Evolutionary conservation across 2,797 vertebrate species (phyloP).

Genomic region (Enoplosus armatus): DNA sequence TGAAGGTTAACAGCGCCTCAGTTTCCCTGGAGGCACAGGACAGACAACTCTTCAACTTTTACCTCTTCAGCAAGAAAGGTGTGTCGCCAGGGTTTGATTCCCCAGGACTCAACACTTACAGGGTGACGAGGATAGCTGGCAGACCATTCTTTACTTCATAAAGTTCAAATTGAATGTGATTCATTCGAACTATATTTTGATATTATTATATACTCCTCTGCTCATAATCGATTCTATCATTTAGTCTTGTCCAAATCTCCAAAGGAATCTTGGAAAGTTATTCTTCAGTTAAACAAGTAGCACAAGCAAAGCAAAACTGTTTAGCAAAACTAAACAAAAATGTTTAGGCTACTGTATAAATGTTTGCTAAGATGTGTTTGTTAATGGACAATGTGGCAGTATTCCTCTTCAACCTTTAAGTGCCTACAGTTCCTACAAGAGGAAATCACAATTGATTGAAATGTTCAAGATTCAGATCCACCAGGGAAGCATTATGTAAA

Average conservation of each 20-base stretch:
- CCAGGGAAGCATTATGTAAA: neutral
- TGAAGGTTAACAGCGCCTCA: slow-evolving; percentile 87
- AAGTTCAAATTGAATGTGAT: slow-evolving; percentile 9
- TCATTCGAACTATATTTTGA: neutral
- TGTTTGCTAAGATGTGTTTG: neutral
- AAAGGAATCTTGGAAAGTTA: neutral
- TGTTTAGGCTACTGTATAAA: neutral
- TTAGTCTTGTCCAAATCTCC: neutral
- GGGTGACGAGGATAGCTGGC: slow-evolving; percentile 85
- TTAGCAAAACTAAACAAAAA: too few species aligned
- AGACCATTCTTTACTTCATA: slow-evolving; percentile 84
- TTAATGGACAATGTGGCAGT: neutral
- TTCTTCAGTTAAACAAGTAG: neutral
- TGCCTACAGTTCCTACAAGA: slow-evolving; percentile 42
- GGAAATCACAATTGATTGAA: neutral
- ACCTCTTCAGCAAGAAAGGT: slow-evolving; percentile 86
- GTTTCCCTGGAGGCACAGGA: slow-evolving; percentile 93
- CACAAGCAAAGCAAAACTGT: neutral
- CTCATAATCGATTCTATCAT: neutral
- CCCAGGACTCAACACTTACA: slow-evolving; percentile 93
- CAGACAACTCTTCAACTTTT: slow-evolving; percentile 92
- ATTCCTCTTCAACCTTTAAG: slow-evolving; percentile 8
- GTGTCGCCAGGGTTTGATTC: slow-evolving; percentile 92
- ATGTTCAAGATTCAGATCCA: slow-evolving; percentile 2
- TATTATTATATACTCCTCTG: neutral